phyloP scores from a whole-genome alignment of 2,113 vertebrate genomes.

The Plotosus lineatus region DNA sequence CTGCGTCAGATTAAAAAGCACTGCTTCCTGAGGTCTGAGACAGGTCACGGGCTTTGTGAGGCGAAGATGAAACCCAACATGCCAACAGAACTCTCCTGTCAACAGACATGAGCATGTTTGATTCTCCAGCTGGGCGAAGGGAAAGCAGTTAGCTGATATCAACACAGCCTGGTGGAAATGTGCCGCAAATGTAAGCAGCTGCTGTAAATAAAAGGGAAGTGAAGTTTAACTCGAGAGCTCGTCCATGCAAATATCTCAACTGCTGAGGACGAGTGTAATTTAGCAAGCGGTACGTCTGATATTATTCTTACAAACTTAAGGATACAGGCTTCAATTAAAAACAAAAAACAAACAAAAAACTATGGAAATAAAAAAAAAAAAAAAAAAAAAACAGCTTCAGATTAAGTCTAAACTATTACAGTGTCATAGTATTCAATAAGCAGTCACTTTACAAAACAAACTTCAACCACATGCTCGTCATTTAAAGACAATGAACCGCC shows the following conservation, averaged over 20 bases:
- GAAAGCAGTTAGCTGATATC: conserved; percentile 11
- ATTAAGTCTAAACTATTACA: too few species aligned
- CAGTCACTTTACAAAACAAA: background rate
- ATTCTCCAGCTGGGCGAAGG: conserved; percentile 12
- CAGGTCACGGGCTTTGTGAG: background rate
- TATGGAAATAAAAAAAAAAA: background rate
- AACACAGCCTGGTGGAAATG: conserved; percentile 29
- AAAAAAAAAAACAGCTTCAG: background rate
- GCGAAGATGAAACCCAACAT: conserved; percentile 18
- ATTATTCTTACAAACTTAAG: background rate
- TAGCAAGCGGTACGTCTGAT: background rate
- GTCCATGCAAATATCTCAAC: conserved; percentile 45
- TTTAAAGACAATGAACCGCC: background rate
- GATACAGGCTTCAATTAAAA: background rate
- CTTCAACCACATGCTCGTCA: background rate
- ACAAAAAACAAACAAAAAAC: too few species aligned
- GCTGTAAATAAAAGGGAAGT: conserved; percentile 50
- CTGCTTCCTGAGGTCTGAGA: conserved; percentile 15
- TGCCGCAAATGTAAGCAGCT: conserved; percentile 35
- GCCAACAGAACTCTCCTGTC: background rate
- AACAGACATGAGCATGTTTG: conserved; percentile 25
- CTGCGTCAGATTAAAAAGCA: conserved; percentile 21
- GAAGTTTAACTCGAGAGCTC: conserved; percentile 38
- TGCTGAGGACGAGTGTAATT: conserved; percentile 5
- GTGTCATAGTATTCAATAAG: background rate